phyloP scores from a whole-genome alignment of 1,140 invertebrate species.

The Babylonia areolata region DNA sequence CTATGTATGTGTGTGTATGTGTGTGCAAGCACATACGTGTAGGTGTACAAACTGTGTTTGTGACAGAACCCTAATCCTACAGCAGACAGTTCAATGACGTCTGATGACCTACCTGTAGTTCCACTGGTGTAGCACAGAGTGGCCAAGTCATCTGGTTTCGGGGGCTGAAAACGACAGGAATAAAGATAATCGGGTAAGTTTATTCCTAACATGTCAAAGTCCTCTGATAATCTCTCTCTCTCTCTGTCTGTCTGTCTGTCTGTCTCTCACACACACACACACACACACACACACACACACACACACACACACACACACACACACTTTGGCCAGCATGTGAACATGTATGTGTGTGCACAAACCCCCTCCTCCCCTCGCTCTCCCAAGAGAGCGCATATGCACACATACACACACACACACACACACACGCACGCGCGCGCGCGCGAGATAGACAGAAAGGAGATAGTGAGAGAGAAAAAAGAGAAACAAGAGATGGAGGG shows the following conservation, averaged over 20 bases:
- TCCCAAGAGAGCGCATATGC: background rate
- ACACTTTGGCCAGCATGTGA: too few relatives aligned
- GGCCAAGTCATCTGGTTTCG: slow-evolving; percentile 89
- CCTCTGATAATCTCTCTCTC: background rate
- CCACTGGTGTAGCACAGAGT: slow-evolving; percentile 98
- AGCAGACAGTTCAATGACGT: too few relatives aligned
- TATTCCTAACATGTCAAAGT: too few relatives aligned
- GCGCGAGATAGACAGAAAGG: background rate
- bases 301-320: too few relatives aligned
- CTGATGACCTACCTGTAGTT: slow-evolving; percentile 89
- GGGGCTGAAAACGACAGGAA: slow-evolving; percentile 81
- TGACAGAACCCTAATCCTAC: too few relatives aligned
- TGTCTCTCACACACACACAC: too few relatives aligned
- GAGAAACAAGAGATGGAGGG: background rate
- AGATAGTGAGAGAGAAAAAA: background rate
- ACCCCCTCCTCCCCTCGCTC: background rate
- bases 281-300: too few relatives aligned
- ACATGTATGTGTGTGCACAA: too few relatives aligned
- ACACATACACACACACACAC: background rate
- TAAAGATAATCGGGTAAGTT: too few relatives aligned
- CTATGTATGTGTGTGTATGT: too few relatives aligned
- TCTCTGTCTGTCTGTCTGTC: background rate
- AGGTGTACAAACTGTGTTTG: too few relatives aligned
- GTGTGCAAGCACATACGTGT: too few relatives aligned
- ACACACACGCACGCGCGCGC: background rate